Percentiles rank a stretch among this genome's conserved stretches.
These are phyloP conservation scores for Hemitrygon akajei DNA, from an alignment of 2,797 vertebrate genomes.

Conservation along the genomic window DNA sequence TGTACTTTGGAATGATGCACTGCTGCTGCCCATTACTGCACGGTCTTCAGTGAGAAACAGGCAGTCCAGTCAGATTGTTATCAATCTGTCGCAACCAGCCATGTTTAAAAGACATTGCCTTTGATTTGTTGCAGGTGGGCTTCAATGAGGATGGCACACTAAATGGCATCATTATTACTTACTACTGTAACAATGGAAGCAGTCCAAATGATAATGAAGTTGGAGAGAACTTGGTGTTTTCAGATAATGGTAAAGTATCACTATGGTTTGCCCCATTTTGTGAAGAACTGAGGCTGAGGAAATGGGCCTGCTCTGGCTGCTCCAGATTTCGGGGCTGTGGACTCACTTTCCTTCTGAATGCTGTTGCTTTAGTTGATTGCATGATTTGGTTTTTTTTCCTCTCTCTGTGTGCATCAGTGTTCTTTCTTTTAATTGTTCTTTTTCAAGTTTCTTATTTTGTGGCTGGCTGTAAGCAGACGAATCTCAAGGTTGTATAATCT, in stretches of 20 bases:
- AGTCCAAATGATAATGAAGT: conserved; percentile 31
- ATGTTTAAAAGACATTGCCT: neutral
- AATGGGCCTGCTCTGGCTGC: too few relatives aligned
- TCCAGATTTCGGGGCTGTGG: too few relatives aligned
- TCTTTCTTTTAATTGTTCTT: too few relatives aligned
- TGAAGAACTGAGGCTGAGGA: too few relatives aligned
- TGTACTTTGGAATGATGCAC: neutral
- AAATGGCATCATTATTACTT: conserved; percentile 37
- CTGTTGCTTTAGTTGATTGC: too few relatives aligned
- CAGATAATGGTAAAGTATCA: conserved; percentile 37
- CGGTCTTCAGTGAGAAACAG: neutral
- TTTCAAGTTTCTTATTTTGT: too few relatives aligned
- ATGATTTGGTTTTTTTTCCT: too few relatives aligned
- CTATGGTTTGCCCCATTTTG: too few relatives aligned
- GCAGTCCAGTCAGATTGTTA: neutral
- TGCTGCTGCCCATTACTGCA: neutral
- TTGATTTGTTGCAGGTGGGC: conserved; percentile 34
- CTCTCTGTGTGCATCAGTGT: too few relatives aligned
- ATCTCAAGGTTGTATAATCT: too few relatives aligned
- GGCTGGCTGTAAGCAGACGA: too few relatives aligned
- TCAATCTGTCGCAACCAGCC: neutral
- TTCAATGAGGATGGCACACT: conserved; percentile 35
- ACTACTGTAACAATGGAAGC: conserved; percentile 35
- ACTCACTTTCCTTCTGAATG: too few relatives aligned
- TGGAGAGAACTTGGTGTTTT: neutral